Evolutionary conservation across 2,113 vertebrate species (phyloP).

Genomic region (Dasyornis broadbenti): DNA sequence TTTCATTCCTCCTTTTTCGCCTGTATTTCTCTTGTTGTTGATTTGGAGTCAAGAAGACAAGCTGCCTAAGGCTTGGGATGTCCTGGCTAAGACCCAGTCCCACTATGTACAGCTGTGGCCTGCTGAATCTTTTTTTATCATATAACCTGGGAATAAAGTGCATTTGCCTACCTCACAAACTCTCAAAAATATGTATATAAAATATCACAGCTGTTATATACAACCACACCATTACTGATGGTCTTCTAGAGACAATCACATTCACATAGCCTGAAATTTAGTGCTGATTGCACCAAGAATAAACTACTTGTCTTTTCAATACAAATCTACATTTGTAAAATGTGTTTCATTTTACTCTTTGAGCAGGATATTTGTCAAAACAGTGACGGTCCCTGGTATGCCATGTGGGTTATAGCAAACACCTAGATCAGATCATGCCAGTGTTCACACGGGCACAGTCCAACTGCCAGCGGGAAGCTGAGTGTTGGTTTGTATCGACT

Average conservation of each 20-base stretch:
- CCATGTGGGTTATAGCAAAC: not conserved
- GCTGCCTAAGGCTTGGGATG: not conserved
- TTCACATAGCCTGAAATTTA: not conserved
- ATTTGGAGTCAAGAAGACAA: not conserved
- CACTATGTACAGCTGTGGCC: not conserved
- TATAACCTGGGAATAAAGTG: not conserved
- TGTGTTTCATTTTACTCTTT: not conserved
- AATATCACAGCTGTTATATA: not conserved
- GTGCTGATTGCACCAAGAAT: not conserved
- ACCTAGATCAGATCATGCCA: not conserved
- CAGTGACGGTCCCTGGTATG: fast-evolving
- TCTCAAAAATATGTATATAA: not conserved
- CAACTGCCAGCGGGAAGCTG: fast-evolving
- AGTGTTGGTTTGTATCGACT: fast-evolving
- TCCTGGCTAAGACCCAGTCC: not conserved
- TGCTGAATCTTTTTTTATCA: not conserved
- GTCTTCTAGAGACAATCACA: not conserved
- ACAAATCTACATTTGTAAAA: not conserved
- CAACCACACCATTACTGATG: not conserved
- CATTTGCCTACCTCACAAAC: not conserved
- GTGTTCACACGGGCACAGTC: fast-evolving
- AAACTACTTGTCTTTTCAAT: not conserved
- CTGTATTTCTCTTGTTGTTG: not conserved
- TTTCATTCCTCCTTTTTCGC: not conserved
- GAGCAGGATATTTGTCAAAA: not conserved